Percentiles rank a stretch among this genome's conserved stretches.
Conservation (phyloP, 2,888 invertebrate species). For the Amblyteles armatorius region DNA sequence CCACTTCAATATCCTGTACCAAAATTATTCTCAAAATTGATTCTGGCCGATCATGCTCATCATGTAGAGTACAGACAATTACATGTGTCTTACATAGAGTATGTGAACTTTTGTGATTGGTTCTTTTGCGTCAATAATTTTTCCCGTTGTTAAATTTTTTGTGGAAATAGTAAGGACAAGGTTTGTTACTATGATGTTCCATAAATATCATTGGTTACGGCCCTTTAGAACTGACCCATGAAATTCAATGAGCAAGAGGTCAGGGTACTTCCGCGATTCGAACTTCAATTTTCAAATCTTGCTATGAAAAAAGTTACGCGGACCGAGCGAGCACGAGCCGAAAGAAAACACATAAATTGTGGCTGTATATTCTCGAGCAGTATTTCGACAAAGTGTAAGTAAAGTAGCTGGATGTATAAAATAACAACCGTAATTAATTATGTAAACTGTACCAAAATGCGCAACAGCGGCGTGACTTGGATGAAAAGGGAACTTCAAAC, state of each 20-base stretch:
- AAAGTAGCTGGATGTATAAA: neutral
- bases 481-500: neutral
- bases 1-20: too few species aligned
- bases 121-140: too few species aligned
- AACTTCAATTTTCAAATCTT: neutral
- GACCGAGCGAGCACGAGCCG: neutral
- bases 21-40: too few species aligned
- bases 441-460: neutral
- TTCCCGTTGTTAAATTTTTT: too few species aligned
- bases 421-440: neutral
- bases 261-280: neutral
- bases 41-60: too few species aligned
- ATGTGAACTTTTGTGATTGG: too few species aligned
- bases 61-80: too few species aligned
- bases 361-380: neutral
- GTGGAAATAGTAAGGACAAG: neutral
- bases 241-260: neutral
- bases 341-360: neutral
- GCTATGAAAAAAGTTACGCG: neutral
- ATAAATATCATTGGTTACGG: neutral
- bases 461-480: neutral
- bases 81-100: too few species aligned
- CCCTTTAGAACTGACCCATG: neutral
- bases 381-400: neutral
- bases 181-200: neutral